Conservation (phyloP, 2,888 invertebrate species). For the Drosophila anceps region DNA sequence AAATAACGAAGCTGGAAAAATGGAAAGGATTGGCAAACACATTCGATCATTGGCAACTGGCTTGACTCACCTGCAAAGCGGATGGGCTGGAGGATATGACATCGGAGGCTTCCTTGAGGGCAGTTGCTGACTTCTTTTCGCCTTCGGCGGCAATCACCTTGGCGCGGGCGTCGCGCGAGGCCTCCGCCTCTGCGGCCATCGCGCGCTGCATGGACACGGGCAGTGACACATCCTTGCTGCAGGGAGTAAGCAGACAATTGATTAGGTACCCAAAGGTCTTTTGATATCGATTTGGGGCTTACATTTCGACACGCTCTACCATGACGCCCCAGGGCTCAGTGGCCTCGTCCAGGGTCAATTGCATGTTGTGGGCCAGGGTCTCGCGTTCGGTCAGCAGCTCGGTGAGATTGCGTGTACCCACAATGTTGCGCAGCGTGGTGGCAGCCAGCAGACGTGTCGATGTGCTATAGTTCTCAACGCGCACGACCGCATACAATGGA, state of each 20-base stretch:
- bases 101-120: constrained; percentile 93
- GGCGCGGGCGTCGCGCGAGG: constrained; percentile 89
- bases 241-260: neutral
- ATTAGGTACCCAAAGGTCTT: neutral
- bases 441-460: constrained; percentile 93
- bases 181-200: constrained; percentile 94
- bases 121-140: constrained; percentile 92
- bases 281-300: constrained; percentile 80
- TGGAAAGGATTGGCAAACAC: neutral
- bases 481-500: constrained; percentile 91
- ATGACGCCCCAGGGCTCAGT: constrained; percentile 96
- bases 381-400: constrained; percentile 97
- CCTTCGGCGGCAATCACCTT: constrained; percentile 91
- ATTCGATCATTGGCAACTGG: neutral
- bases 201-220: constrained; percentile 92
- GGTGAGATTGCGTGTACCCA: constrained; percentile 95
- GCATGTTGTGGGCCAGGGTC: constrained; percentile 96
- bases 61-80: constrained; percentile 86
- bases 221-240: constrained; percentile 91
- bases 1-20: constrained; percentile 90
- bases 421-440: constrained; percentile 94
- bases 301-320: constrained; percentile 98
- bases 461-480: constrained; percentile 92
- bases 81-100: constrained; percentile 91
- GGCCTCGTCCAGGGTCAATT: constrained; percentile 89